Conservation (phyloP, 2,113 vertebrate species). For the Sisor rabdophorus region DNA sequence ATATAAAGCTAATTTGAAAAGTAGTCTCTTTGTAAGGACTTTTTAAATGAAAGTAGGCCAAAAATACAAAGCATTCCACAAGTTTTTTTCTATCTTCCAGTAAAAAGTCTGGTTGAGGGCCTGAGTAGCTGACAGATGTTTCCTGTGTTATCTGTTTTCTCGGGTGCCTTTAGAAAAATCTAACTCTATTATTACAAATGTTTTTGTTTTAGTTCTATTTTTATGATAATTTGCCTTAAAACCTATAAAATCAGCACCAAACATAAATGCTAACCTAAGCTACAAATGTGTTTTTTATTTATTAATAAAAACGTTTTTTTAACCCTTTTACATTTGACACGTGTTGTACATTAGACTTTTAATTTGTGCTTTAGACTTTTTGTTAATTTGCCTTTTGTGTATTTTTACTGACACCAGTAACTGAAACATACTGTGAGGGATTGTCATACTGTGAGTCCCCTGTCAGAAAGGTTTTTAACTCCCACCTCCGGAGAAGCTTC, state of each 20-base stretch:
- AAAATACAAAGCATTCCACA: conserved; percentile 53
- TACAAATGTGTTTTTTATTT: not conserved
- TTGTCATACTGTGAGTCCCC: too few species aligned
- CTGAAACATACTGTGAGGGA: too few species aligned
- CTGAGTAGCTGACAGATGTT: conserved; percentile 31
- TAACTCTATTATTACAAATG: conserved; percentile 9
- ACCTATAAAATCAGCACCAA: not conserved
- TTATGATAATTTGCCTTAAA: not conserved
- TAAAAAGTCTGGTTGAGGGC: conserved; percentile 43
- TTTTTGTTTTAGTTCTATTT: not conserved
- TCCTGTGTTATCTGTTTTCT: conserved; percentile 36
- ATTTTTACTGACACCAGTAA: not conserved
- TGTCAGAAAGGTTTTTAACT: too few species aligned
- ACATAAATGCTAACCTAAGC: not conserved
- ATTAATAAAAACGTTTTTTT: not conserved
- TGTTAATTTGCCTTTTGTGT: too few species aligned
- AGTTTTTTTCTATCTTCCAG: conserved; percentile 56
- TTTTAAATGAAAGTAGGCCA: conserved; percentile 34
- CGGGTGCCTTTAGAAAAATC: conserved; percentile 49
- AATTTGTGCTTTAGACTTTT: not conserved
- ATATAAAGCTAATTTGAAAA: too few species aligned
- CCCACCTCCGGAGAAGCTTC: too few species aligned
- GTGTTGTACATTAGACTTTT: not conserved
- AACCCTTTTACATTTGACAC: not conserved
- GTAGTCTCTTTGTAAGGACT: too few species aligned